Percentiles rank a stretch among this genome's conserved stretches.
Evolutionary conservation across 2,888 invertebrate genomes (phyloP).

Genomic region (Choristoneura rosaceana): DNA sequence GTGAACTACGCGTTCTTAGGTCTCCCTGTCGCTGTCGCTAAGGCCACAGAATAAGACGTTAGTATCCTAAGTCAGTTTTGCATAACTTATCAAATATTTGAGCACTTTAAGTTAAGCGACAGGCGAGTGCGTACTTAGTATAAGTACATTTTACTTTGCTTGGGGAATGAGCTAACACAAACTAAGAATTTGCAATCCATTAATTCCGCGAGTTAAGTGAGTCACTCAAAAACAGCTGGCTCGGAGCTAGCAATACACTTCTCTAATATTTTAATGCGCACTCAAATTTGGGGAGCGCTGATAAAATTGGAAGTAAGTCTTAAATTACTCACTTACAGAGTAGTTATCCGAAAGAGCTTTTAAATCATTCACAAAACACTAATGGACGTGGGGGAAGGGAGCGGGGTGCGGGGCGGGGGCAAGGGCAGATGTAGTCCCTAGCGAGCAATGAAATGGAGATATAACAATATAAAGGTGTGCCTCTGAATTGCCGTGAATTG

Average conservation of each 20-base stretch:
- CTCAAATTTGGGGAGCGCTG: constrained; percentile 84
- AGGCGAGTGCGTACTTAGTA: constrained; percentile 35
- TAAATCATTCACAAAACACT: constrained; percentile 86
- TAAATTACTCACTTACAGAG: constrained; percentile 86
- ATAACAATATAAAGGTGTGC: constrained; percentile 83
- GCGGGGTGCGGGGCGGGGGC: constrained; percentile 51
- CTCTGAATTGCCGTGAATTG: constrained; percentile 76
- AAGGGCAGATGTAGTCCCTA: constrained; percentile 77
- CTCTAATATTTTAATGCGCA: constrained; percentile 82
- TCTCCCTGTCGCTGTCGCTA: background rate
- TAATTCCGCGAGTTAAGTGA: constrained; percentile 58
- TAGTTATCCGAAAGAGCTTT: constrained; percentile 86
- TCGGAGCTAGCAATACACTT: constrained; percentile 49
- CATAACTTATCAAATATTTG: constrained; percentile 42
- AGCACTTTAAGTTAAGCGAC: constrained; percentile 37
- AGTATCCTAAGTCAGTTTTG: constrained; percentile 35
- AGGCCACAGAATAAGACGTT: constrained; percentile 1
- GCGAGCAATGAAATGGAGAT: constrained; percentile 83
- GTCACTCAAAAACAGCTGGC: constrained; percentile 59
- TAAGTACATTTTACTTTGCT: constrained; percentile 41
- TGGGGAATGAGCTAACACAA: constrained; percentile 41
- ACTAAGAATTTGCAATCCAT: constrained; percentile 59
- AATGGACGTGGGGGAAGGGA: constrained; percentile 81
- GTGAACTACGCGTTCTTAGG: background rate
- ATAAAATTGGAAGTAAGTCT: constrained; percentile 85